These are phyloP conservation scores for Plutella xylostella DNA, from an alignment of 2,888 invertebrate species.

Conservation along the genomic window DNA sequence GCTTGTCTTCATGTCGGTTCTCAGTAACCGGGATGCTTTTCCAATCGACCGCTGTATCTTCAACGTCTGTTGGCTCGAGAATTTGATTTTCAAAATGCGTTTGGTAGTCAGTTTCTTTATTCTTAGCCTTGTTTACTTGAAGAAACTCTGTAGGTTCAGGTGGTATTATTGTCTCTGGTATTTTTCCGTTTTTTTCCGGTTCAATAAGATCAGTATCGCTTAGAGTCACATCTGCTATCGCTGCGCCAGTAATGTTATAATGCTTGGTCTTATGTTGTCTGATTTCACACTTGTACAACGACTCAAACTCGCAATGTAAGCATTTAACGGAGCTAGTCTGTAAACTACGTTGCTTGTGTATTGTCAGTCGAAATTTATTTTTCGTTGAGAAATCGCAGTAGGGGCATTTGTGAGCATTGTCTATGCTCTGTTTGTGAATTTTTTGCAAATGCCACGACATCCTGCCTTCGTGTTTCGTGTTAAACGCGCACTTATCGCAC, in stretches of 20 bases:
- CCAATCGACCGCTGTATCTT: not conserved
- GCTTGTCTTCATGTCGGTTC: constrained; percentile 21
- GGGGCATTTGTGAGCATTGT: constrained; percentile 35
- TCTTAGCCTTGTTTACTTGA: not conserved
- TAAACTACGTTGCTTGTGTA: constrained; percentile 35
- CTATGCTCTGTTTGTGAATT: constrained; percentile 38
- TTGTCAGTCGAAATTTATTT: constrained; percentile 27
- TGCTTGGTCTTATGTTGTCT: constrained; percentile 35
- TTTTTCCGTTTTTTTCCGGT: not conserved
- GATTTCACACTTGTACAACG: constrained; percentile 35
- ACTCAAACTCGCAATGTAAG: constrained; percentile 32
- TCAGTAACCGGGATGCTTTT: not conserved
- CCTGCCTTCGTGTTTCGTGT: constrained; percentile 39
- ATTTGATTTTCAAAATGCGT: too few relatives aligned
- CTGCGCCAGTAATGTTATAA: too few relatives aligned
- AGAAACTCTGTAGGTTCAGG: not conserved
- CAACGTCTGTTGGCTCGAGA: too few relatives aligned
- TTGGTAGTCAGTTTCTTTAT: not conserved
- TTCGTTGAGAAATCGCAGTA: constrained; percentile 41
- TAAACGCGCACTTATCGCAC: constrained; percentile 43
- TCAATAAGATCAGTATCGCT: too few relatives aligned
- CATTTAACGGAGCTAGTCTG: constrained; percentile 30
- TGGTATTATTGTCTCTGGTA: not conserved
- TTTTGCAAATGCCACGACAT: constrained; percentile 41
- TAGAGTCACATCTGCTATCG: too few relatives aligned